These are phyloP conservation scores for Setipinna tenuifilis DNA, from an alignment of 2,797 vertebrate species.

Conservation along the genomic window DNA sequence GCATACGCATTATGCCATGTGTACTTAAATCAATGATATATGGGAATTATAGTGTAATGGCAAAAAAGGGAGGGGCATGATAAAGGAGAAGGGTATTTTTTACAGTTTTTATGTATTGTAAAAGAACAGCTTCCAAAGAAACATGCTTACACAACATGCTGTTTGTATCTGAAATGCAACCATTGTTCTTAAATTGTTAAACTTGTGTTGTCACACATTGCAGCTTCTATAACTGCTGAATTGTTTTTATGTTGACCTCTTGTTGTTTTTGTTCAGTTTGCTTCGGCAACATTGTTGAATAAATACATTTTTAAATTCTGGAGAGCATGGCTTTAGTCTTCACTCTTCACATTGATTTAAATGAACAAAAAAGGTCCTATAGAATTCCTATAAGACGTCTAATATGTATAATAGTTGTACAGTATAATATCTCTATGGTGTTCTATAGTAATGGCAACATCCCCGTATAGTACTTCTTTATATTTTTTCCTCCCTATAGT, in stretches of 20 bases:
- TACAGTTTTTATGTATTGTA: neutral
- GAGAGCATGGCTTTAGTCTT: neutral
- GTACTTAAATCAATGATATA: neutral
- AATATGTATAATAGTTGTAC: too few relatives aligned
- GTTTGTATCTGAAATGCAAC: neutral
- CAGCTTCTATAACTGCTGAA: neutral
- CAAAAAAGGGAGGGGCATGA: neutral
- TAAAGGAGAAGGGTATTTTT: neutral
- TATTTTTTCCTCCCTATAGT: too few relatives aligned
- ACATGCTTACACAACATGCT: neutral
- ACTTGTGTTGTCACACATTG: neutral
- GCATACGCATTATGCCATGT: neutral
- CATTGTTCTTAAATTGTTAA: neutral
- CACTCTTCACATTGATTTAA: neutral
- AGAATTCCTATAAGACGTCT: too few relatives aligned
- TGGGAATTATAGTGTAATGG: neutral
- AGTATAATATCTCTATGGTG: too few relatives aligned
- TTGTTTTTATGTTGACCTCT: neutral
- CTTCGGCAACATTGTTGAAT: neutral
- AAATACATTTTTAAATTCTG: slow-evolving; percentile 14
- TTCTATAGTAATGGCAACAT: too few relatives aligned
- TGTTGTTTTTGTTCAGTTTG: neutral
- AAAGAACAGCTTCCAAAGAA: neutral
- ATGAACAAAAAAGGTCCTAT: too few relatives aligned
- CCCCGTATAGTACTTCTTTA: too few relatives aligned